A percentile compares a stretch with the other conserved stretches of the same genome.
Evolutionary conservation across 2,113 vertebrate species (phyloP).

Genomic region (Agapornis roseicollis): DNA sequence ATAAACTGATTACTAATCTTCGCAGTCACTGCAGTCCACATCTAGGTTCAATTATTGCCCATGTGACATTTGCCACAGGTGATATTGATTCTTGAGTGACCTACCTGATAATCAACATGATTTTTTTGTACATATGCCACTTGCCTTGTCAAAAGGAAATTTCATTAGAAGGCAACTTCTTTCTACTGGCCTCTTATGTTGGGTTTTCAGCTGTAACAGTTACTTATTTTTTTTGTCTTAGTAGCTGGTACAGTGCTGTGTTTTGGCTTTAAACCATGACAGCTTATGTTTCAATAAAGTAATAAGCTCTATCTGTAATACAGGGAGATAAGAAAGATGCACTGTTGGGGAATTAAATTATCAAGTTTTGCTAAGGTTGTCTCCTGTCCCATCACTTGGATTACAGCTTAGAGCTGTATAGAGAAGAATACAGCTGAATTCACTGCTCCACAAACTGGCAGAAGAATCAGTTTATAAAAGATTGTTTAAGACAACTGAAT

Average conservation of each 20-base stretch:
- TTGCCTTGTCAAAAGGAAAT: background rate
- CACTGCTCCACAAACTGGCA: background rate
- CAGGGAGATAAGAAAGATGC: background rate
- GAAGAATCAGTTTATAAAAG: conserved; percentile 23
- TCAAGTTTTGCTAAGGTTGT: background rate
- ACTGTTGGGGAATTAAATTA: background rate
- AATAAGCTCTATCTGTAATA: background rate
- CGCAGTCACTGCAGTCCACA: background rate
- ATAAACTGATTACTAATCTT: background rate
- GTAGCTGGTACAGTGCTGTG: background rate
- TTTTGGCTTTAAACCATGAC: background rate
- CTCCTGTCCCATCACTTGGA: background rate
- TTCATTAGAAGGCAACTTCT: background rate
- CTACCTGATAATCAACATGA: background rate
- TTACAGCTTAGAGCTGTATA: background rate
- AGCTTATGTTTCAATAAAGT: background rate
- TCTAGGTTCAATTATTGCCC: background rate
- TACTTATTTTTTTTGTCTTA: background rate
- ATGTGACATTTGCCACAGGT: background rate
- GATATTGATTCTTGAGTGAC: background rate
- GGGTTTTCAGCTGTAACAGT: background rate
- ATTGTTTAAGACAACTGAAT: conserved; percentile 7
- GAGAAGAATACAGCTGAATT: background rate
- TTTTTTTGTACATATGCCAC: background rate
- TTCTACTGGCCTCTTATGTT: background rate